Conservation (phyloP, 1,140 invertebrate species). For the Neodiprion pinetum region DNA sequence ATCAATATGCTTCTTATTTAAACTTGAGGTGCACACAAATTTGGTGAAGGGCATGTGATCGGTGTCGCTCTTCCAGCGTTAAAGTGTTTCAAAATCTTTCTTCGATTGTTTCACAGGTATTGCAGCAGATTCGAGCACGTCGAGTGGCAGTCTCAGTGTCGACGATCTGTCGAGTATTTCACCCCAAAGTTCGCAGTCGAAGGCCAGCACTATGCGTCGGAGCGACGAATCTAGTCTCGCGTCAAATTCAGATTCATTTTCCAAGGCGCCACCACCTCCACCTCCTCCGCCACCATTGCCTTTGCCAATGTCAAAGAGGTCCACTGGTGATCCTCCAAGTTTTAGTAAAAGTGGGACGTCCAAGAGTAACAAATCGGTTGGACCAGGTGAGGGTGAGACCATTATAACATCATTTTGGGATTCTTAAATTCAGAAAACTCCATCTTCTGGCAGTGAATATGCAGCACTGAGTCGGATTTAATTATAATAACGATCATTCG, state of each 20-base stretch:
- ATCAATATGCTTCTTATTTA: neutral
- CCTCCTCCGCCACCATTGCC: constrained; percentile 39
- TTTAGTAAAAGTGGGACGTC: constrained; percentile 32
- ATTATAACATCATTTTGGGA: neutral
- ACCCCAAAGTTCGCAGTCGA: neutral
- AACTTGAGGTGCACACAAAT: neutral
- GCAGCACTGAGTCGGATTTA: too few relatives aligned
- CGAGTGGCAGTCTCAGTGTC: constrained; percentile 2
- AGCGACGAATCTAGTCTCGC: neutral
- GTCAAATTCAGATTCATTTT: constrained; percentile 17
- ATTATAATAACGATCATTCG: too few relatives aligned
- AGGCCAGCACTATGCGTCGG: neutral
- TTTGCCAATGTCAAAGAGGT: constrained; percentile 42
- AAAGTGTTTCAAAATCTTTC: too few relatives aligned
- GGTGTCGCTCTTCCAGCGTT: too few relatives aligned
- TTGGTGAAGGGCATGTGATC: too few relatives aligned
- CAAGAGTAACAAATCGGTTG: constrained; percentile 34
- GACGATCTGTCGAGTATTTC: constrained; percentile 8
- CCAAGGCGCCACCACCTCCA: constrained; percentile 38
- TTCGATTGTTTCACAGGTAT: neutral
- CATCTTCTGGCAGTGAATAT: too few relatives aligned
- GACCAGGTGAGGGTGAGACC: constrained; percentile 24
- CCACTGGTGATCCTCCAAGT: constrained; percentile 20
- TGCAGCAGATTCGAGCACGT: constrained; percentile 14
- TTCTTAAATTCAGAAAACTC: too few relatives aligned